Base-by-base conservation (phyloP, 2,888 invertebrate species). In the Pristionchus mayeri region DNA sequence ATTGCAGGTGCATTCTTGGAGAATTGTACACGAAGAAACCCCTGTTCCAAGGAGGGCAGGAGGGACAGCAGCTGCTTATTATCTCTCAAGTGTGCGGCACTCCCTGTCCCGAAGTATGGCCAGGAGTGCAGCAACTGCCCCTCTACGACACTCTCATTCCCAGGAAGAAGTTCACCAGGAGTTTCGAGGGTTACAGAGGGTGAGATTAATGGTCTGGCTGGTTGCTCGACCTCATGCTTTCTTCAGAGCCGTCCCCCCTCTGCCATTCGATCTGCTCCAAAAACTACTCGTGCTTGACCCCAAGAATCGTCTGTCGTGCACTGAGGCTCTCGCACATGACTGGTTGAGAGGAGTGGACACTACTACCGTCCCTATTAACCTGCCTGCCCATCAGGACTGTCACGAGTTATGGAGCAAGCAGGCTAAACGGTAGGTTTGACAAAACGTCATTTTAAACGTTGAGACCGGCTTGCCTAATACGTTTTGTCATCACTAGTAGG, bases 331-430 rank as follows among this genome's bases (percentile, higher is more conserved):
- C 6, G 96, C 96, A 93, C 96, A 96, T 87, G 95, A 96, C 48
- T 98, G 98, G 98, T 94, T 98, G 84, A 96, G 96, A 94, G 96
- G 96, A 93, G 95, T 98, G 79, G 95, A 96, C 93, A 97, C 97
- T 18, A 21, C 50, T n/a, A 48, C 16, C 24, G 44, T 75, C 7
- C 16, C 9, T 40, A 57, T 75, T n/a, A 24, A 84, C 16, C 75
- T 84, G 7, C 84, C 83, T 97, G 97, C 50, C 13, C 50, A 84
- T 96, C 98, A 99, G 94, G 98, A 99, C 94, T 99, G 99, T 93
- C 98, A 99, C 94, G 99, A 99, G 94, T 95, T 99, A 93, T 99
- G 98, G 98, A 97, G 97, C 91, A 99, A 99, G 94, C 96, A 89
- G 75, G 87, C 88, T 84, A 89, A 87, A 80, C 71, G 24, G 84